Base-by-base conservation (phyloP, 37 sponge, comb jelly and placozoan genomes). In the Aplysina aerophoba region DNA sequence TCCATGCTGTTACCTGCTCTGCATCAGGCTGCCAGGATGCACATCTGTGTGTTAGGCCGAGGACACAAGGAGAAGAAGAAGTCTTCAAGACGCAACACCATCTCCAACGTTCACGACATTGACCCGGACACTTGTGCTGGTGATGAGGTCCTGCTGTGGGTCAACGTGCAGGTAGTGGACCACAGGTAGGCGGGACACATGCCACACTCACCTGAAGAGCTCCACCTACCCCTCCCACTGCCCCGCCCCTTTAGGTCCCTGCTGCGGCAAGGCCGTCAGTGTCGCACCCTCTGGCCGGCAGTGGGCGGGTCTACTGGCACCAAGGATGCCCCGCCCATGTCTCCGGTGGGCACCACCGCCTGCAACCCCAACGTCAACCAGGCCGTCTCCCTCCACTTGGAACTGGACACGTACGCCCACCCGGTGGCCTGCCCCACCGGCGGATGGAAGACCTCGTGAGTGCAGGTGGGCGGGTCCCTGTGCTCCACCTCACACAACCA, bases 161-260 rank as follows among this genome's bases (percentile, higher is more conserved):
- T 93, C 56, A 96, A 96, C 89, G 78, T 96, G 67, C 96, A 96
- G 88, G 90, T 96, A 60, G 79, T 96, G 34, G 94, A 96, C 41
- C 96, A 96, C 86, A 86, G 92, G 90, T 91, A 15, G n/a, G 60
- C 8, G 59, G 34, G 22, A 8, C 50, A 44, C 8, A 8, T 44
- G 50, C 50, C 50, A 44, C 50, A 44, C 50, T 8, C 8, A 11
- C 50, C 50, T 44, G 50, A 44, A 44, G 50, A 44, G 50, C 8
- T 25, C 63, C 63, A 27, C 4, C 27, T 1, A 71, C 36, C 20
- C 59, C 71, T 3, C 44, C 53, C 25, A 21, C 20, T 85, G 27
- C 28, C 14, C 39, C 0, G 20, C 11, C n/a, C n/a, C 61, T 22
- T 8, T 62, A 91, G 93, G 40, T 81, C 92, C 6, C 74, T 95